A percentile compares a stretch with the other conserved stretches of the same genome.
These are phyloP conservation scores for Amia ocellicauda DNA, from an alignment of 2,113 vertebrate genomes.

Conservation along the genomic window DNA sequence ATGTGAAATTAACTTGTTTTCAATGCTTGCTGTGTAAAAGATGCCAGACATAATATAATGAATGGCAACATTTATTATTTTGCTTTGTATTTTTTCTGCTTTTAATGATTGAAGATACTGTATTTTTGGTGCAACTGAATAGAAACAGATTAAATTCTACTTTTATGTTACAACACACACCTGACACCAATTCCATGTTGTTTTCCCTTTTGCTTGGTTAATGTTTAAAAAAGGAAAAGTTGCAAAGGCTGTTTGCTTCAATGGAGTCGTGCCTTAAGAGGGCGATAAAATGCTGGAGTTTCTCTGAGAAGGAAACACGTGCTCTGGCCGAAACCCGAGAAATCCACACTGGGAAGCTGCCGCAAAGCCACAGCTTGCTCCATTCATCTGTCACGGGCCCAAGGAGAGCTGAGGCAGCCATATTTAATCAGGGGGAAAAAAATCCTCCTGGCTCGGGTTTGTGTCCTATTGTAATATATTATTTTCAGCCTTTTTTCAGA, in stretches of 20 bases:
- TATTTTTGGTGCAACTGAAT: no score
- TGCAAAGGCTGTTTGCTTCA: constrained; percentile 9
- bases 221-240: no score
- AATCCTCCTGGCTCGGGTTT: constrained; percentile 42
- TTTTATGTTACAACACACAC: no score
- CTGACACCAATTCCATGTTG: no score
- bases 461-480: constrained; percentile 45
- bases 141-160: no score
- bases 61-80: no score
- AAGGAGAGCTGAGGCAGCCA: constrained; percentile 46
- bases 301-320: neutral
- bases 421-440: constrained; percentile 43
- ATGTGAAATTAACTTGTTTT: no score
- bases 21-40: no score
- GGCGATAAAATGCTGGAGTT: constrained; percentile 54
- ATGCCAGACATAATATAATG: no score
- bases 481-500: constrained; percentile 51
- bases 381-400: constrained; percentile 36
- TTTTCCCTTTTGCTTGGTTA: no score
- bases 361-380: constrained; percentile 36
- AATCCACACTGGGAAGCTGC: constrained; percentile 37
- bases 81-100: no score
- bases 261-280: constrained; percentile 55
- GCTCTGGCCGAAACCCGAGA: constrained; percentile 39
- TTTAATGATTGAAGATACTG: no score